phyloP scores from a whole-genome alignment of 30 jellyfish, hydroid and myxozoan genomes.

The Nemopilema nomurai region DNA sequence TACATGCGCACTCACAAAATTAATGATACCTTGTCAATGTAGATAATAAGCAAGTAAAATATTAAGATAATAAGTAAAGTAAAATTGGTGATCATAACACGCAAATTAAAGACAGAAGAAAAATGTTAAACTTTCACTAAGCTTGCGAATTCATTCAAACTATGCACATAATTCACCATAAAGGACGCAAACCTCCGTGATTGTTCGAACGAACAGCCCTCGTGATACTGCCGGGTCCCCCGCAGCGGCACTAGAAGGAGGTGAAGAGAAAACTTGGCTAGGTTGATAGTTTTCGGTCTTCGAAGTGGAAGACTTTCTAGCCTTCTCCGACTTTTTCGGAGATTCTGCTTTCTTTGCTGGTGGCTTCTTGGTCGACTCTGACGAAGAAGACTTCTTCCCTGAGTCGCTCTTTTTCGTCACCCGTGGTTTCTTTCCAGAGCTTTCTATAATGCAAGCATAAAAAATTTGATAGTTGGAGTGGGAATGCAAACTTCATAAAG shows the following conservation, averaged over 20 bases:
- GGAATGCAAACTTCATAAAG: too few relatives aligned
- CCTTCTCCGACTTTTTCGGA: slow-evolving; percentile 13
- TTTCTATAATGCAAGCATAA: slow-evolving; percentile 8
- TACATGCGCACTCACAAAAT: too few relatives aligned
- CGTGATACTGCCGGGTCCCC: slow-evolving; percentile 68
- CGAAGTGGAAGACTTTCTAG: slow-evolving; percentile 15
- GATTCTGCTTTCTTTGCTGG: slow-evolving; percentile 45
- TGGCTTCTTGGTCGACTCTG: slow-evolving; percentile 36
- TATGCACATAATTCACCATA: too few relatives aligned
- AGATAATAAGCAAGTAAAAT: too few relatives aligned
- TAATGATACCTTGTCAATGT: too few relatives aligned
- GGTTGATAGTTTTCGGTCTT: slow-evolving; percentile 46
- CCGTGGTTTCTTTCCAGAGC: slow-evolving; percentile 40
- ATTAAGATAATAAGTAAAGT: too few relatives aligned
- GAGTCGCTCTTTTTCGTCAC: slow-evolving; percentile 51
- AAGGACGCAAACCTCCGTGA: slow-evolving; percentile 74
- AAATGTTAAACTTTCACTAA: too few relatives aligned
- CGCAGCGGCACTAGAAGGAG: slow-evolving; percentile 40
- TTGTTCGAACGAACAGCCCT: slow-evolving; percentile 61
- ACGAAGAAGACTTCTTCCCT: slow-evolving; percentile 17
- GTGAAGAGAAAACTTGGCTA: slow-evolving; percentile 9
- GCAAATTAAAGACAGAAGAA: too few relatives aligned
- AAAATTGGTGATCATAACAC: too few relatives aligned
- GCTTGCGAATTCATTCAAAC: too few relatives aligned
- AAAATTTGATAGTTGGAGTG: not conserved